phyloP scores from a whole-genome alignment of 2,888 invertebrate species.

The Drepanosiphum platanoidis region DNA sequence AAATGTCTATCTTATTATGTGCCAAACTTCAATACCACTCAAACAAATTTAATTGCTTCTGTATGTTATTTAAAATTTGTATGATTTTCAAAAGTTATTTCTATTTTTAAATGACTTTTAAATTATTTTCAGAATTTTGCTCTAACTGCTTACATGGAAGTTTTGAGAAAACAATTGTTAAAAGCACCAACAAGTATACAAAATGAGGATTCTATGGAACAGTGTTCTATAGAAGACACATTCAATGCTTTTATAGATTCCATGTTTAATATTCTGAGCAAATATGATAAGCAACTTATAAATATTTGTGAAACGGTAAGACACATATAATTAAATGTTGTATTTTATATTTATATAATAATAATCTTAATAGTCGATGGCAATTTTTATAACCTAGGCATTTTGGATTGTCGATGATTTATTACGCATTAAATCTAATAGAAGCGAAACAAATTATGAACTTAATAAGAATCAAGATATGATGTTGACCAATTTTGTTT shows the following conservation, averaged over 20 bases:
- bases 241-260: conserved; percentile 13
- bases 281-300: conserved; percentile 4
- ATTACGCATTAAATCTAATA: conserved; percentile 25
- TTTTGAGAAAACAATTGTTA: conserved; percentile 22
- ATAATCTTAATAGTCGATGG: not conserved
- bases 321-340: not conserved
- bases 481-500: conserved; percentile 33
- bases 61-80: conserved; percentile 31
- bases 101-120: not conserved
- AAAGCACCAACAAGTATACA: not conserved
- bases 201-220: not conserved
- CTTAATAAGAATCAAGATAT: conserved; percentile 10
- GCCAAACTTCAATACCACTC: conserved; percentile 8
- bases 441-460: not conserved
- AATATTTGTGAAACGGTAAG: conserved; percentile 44
- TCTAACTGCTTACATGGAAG: conserved; percentile 43
- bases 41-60: conserved; percentile 33
- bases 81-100: not conserved
- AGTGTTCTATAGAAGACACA: conserved; percentile 8
- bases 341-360: not conserved
- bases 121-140: conserved; percentile 34
- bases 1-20: conserved; percentile 54
- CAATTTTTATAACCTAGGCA: conserved; percentile 37
- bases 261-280: conserved; percentile 28
- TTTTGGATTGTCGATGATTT: conserved; percentile 32